phyloP scores from a whole-genome alignment of 35 echinoderm and acorn worm species.

The Chiridota heheva region DNA sequence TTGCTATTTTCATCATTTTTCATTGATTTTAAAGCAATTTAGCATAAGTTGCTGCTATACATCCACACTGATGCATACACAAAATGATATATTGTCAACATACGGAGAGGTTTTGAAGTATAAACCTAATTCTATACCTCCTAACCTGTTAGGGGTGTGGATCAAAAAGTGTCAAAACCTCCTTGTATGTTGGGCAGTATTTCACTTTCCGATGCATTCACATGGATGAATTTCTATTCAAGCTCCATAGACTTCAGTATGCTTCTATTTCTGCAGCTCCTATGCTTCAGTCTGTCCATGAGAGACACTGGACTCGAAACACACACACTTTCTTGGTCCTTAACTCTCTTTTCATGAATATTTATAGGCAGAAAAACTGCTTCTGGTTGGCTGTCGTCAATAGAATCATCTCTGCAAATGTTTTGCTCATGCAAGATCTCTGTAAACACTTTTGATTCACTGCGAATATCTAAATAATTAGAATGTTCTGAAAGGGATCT shows the following conservation, averaged over 20 bases:
- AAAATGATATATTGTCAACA: no score
- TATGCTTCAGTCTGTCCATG: conserved; percentile 48
- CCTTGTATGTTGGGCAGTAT: no score
- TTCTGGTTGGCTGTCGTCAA: background rate
- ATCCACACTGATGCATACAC: no score
- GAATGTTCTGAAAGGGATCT: background rate
- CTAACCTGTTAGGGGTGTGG: no score
- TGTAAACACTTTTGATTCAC: background rate
- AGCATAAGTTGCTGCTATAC: no score
- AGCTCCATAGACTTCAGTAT: conserved; percentile 29
- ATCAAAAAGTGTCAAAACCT: no score
- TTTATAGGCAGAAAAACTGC: background rate
- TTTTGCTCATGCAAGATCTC: background rate
- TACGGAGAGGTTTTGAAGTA: no score
- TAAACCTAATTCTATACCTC: no score
- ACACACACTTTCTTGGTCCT: background rate
- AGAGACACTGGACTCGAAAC: conserved; percentile 33
- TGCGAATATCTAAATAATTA: background rate
- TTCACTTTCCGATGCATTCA: no score
- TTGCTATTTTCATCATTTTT: no score
- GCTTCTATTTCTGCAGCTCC: conserved; percentile 6
- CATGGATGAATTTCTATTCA: background rate
- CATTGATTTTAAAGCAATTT: no score
- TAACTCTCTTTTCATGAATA: background rate
- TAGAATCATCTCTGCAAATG: background rate